A percentile compares a stretch with the other conserved stretches of the same genome.
phyloP scores from a whole-genome alignment of 1,140 invertebrate genomes.

The Solen grandis region DNA sequence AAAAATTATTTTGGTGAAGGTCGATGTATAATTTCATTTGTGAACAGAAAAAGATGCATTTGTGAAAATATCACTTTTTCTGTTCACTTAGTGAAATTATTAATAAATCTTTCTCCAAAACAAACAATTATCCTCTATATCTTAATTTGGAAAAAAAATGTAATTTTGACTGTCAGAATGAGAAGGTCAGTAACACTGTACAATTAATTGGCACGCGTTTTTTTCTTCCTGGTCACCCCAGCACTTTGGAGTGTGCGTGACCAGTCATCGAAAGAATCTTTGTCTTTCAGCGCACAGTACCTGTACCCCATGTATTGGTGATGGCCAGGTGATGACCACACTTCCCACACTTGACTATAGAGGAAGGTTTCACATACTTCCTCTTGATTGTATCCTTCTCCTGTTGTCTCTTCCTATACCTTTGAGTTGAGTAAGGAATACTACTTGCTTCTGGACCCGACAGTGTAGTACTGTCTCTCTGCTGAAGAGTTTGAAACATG shows the following conservation, averaged over 20 bases:
- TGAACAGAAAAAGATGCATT: no score
- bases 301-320: conserved; percentile 47
- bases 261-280: conserved; percentile 30
- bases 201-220: no score
- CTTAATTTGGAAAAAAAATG: no score
- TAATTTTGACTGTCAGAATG: no score
- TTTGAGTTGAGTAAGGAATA: background rate
- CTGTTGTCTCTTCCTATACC: background rate
- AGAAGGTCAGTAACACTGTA: no score
- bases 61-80: no score
- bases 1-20: no score
- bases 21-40: no score
- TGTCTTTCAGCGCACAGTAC: conserved; percentile 7
- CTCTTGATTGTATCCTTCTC: background rate
- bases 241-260: conserved; percentile 1
- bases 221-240: conserved; percentile 40
- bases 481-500: no score
- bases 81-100: no score
- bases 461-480: background rate
- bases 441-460: background rate
- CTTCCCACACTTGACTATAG: conserved; percentile 42
- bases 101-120: no score
- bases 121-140: no score
- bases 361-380: conserved; percentile 11
- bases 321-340: conserved; percentile 29